phyloP scores from a whole-genome alignment of 2,888 invertebrate genomes.

The Oxyteleia sp. region DNA sequence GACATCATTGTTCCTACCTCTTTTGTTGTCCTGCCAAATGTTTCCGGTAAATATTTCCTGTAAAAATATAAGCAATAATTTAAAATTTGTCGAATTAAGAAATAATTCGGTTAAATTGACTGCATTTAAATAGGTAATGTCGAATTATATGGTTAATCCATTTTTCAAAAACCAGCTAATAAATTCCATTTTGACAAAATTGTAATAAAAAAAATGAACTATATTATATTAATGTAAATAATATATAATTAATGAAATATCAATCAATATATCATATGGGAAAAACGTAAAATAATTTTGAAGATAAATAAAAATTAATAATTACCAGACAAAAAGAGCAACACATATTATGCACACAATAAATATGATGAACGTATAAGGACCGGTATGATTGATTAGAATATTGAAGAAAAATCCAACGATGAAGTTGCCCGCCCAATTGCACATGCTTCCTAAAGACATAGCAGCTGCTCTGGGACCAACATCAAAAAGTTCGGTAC shows the following conservation, averaged over 20 bases:
- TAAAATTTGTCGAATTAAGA: neutral
- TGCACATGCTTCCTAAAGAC: constrained; percentile 95
- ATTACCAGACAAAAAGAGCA: constrained; percentile 90
- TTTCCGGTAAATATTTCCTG: constrained; percentile 93
- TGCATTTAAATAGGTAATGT: neutral
- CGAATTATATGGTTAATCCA: too few relatives aligned
- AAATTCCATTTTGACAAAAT: too few relatives aligned
- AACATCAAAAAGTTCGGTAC: constrained; percentile 95
- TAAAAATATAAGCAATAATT: neutral
- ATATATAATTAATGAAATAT: constrained; percentile 16
- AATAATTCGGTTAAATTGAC: too few relatives aligned
- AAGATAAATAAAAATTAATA: constrained; percentile 21
- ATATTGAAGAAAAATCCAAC: constrained; percentile 93
- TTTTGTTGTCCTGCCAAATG: constrained; percentile 90
- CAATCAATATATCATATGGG: too few relatives aligned
- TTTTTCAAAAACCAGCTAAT: too few relatives aligned
- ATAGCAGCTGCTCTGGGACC: constrained; percentile 95
- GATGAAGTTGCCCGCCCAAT: constrained; percentile 96
- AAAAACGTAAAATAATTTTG: constrained; percentile 18
- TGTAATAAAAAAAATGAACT: too few relatives aligned
- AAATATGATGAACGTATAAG: constrained; percentile 93
- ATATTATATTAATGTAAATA: neutral
- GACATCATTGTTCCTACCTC: constrained; percentile 90
- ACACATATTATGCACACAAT: constrained; percentile 89
- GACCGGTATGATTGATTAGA: constrained; percentile 90